Percentiles rank a stretch among this genome's conserved stretches.
These are phyloP conservation scores for Synanceia verrucosa DNA, from an alignment of 2,797 vertebrate species.

Conservation along the genomic window DNA sequence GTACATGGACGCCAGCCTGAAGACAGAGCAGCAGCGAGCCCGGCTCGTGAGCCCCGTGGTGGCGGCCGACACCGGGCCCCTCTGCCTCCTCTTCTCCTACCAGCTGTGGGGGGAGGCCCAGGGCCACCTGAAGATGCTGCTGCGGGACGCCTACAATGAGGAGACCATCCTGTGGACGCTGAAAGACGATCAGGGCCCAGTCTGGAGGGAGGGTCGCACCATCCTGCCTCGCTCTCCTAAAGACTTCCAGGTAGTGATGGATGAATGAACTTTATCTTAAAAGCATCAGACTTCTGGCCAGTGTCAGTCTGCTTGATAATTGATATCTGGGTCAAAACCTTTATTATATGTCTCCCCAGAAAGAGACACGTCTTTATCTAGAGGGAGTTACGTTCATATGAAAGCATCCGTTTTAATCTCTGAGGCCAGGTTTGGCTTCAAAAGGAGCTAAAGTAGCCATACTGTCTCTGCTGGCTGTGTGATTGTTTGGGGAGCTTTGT, in stretches of 20 bases:
- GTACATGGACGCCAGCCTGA: conserved; percentile 85
- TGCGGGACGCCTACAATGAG: conserved; percentile 86
- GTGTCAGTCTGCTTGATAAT: conserved; percentile 28
- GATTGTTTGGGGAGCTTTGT: conserved; percentile 37
- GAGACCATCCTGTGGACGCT: conserved; percentile 92
- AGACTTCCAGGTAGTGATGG: conserved; percentile 88
- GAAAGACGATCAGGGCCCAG: conserved; percentile 87
- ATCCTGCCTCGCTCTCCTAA: conserved; percentile 91
- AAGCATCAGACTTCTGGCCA: neutral
- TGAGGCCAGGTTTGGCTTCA: conserved; percentile 42
- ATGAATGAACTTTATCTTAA: neutral
- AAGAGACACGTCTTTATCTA: conserved; percentile 14
- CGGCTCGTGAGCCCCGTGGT: conserved; percentile 89
- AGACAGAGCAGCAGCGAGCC: conserved; percentile 86
- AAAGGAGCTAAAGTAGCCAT: conserved; percentile 20
- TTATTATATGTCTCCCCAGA: conserved; percentile 18
- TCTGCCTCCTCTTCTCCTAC: conserved; percentile 95
- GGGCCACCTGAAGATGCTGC: conserved; percentile 87
- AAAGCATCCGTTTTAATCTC: conserved; percentile 13
- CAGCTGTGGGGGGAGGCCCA: conserved; percentile 87
- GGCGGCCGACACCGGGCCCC: conserved; percentile 85
- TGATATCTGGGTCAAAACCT: conserved; percentile 30
- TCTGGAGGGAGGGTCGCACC: conserved; percentile 94
- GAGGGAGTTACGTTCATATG: neutral
- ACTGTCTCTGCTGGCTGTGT: conserved; percentile 23